Evolutionary conservation across 2,113 vertebrate genomes (phyloP), one percentile per base, ranked within the genome.

Genomic region (Lepus americanus): DNA sequence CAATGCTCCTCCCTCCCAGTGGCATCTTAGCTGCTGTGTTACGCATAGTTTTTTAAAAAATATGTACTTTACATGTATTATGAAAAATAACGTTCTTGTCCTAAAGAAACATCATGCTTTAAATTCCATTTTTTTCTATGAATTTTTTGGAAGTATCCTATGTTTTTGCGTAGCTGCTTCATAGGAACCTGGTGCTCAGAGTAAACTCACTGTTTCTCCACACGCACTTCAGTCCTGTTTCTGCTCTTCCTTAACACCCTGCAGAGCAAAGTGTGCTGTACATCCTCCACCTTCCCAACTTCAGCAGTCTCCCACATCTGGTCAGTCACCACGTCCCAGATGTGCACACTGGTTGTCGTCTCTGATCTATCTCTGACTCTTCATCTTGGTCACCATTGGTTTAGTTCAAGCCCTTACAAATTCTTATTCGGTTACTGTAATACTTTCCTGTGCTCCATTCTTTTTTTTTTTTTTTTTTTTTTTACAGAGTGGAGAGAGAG

Each of bases 241-340:
- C 76, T 39, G 22, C 20, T 31, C 23, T 49, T 49, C 61, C 25
- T 80, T 27, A 64, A 89, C 64, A 66, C 31, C 25, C 55, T 84
- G 0, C 9, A 53, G 72, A 0, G 3, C 0, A 33, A 66, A 72
- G 39, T 2, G 5, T 11, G 2, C 20, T 16, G 2, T 2, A 13
- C 19, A 13, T 39, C 20, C 33, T 66, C 0, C 5, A 4, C 14
- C 79, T 51, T 20, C 6, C 74, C 6, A 9, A 36, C 29, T 14
- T 73, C 59, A 3, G 27, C 13, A 39, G 20, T 67, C 69, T 95
- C 17, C 36, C n/a, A 17, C 29, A 27, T 70, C 31, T n/a, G 1
- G 8, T 5, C 66, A 61, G 44, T 74, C 27, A 10, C 27, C 33
- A 63, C 13, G 39, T 83, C 33, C 23, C 61, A 14, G 64, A 9